A percentile compares a stretch with the other conserved stretches of the same genome.
Conservation (phyloP, 2,888 invertebrate species). For the Leucozona laternaria region DNA sequence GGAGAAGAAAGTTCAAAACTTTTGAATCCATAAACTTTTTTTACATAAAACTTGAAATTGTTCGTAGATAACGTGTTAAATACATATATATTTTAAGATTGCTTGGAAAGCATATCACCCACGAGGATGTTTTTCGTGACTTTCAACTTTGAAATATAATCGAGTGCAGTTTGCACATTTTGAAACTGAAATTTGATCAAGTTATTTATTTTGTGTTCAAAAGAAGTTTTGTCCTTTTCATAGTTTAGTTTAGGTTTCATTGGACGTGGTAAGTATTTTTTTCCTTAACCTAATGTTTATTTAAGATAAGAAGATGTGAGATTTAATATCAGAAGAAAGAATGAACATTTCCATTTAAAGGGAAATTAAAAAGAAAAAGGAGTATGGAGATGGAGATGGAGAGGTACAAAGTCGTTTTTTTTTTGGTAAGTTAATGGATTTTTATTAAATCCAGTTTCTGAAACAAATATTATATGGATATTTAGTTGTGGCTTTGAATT, state of each 20-base stretch:
- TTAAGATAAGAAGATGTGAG: no score
- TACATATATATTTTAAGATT: neutral
- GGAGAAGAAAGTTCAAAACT: neutral
- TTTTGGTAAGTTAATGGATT: no score
- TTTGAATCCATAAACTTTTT: neutral
- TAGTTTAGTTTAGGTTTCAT: neutral
- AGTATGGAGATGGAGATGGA: no score
- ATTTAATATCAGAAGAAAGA: no score
- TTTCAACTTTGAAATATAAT: neutral
- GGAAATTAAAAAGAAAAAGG: no score
- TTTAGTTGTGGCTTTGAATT: no score
- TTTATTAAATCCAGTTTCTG: no score
- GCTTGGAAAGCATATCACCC: neutral
- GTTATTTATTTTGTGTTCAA: neutral
- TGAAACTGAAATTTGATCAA: neutral
- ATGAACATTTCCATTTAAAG: no score
- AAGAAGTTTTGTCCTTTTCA: neutral
- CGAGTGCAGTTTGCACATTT: neutral
- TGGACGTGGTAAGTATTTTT: neutral
- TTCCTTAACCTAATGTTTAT: no score
- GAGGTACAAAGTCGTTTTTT: no score
- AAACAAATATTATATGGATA: no score
- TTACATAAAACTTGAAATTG: no score
- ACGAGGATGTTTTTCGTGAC: neutral
- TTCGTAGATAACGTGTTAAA: neutral